phyloP scores from a whole-genome alignment of 2,113 vertebrate genomes.

The Sturnira hondurensis region DNA sequence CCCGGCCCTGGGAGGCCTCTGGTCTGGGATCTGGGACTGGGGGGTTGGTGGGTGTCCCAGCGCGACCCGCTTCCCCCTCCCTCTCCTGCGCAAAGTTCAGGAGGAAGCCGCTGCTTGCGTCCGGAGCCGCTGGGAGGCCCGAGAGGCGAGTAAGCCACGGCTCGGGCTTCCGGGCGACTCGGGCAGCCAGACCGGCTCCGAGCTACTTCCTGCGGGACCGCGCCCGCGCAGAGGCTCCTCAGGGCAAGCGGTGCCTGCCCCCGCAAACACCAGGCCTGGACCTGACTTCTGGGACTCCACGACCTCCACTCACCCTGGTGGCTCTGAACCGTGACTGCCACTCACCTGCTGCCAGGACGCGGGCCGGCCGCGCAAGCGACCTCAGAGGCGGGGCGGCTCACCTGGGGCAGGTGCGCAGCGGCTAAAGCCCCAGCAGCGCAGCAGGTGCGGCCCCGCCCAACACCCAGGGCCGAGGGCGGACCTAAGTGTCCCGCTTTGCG shows the following conservation, averaged over 20 bases:
- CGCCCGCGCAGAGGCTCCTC: neutral
- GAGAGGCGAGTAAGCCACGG: neutral
- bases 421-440: neutral
- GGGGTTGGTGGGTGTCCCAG: neutral
- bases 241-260: neutral
- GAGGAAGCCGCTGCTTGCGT: neutral
- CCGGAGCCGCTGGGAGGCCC: neutral
- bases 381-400: slow-evolving; percentile 18
- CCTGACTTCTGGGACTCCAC: neutral
- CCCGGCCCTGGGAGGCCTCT: neutral
- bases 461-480: slow-evolving; percentile 19
- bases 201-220: slow-evolving; percentile 15
- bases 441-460: slow-evolving; percentile 66
- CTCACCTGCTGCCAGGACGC: slow-evolving; percentile 15
- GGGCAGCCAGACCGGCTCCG: neutral
- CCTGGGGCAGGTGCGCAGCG: slow-evolving; percentile 58
- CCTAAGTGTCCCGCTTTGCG: neutral
- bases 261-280: neutral
- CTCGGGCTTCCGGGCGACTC: slow-evolving; percentile 31
- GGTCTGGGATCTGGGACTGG: neutral
- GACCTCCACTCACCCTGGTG: neutral
- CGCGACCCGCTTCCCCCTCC: neutral
- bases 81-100: neutral
- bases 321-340: neutral
- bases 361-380: neutral